These are phyloP conservation scores for Anisognathus igniventris DNA, from an alignment of 2,797 vertebrate species.

Conservation along the genomic window DNA sequence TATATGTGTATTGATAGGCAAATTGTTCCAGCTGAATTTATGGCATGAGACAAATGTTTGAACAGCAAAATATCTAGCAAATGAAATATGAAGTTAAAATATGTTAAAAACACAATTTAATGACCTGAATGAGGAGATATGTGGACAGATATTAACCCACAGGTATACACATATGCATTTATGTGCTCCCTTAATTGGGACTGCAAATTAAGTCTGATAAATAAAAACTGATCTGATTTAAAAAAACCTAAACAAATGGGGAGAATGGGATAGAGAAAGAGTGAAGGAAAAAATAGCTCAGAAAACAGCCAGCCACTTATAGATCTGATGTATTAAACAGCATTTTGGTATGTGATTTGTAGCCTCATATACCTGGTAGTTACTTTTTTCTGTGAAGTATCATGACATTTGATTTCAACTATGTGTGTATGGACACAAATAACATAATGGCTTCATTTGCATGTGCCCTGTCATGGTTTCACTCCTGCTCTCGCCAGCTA, in stretches of 20 bases:
- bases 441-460: neutral
- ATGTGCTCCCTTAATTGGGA: neutral
- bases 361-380: neutral
- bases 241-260: neutral
- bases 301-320: neutral
- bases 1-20: neutral
- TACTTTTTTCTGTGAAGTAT: neutral
- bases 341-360: neutral
- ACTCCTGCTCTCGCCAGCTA: neutral
- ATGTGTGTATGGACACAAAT: neutral
- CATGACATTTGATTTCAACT: neutral
- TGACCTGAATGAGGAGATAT: neutral
- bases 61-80: neutral
- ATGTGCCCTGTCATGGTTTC: neutral
- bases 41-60: neutral
- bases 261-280: accelerated
- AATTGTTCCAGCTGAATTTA: neutral
- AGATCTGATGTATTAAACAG: neutral
- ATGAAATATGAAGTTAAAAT: neutral
- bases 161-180: neutral
- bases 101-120: neutral
- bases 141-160: neutral
- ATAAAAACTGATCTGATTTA: neutral
- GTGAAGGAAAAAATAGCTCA: neutral
- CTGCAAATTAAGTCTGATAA: neutral